phyloP scores from a whole-genome alignment of 2,888 invertebrate genomes.

The Diarsia rubi region DNA sequence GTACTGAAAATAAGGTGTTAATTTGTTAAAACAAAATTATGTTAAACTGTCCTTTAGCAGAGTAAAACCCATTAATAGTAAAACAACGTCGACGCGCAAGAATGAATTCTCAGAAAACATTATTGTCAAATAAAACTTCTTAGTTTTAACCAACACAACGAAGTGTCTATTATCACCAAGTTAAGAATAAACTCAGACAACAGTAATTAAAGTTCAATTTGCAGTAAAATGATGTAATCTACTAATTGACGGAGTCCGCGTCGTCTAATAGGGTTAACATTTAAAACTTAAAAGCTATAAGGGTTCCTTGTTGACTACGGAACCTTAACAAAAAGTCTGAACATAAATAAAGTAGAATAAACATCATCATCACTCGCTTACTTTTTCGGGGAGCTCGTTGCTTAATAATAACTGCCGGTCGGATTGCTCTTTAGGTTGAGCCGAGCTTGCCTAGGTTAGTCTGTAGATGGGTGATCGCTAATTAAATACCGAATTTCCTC shows the following conservation, averaged over 20 bases:
- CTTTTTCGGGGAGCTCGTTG: too few relatives aligned
- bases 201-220: constrained; percentile 51
- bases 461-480: too few relatives aligned
- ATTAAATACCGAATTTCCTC: too few relatives aligned
- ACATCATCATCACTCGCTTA: too few relatives aligned
- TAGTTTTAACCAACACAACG: neutral
- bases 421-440: too few relatives aligned
- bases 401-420: too few relatives aligned
- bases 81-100: constrained; percentile 12
- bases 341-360: too few relatives aligned
- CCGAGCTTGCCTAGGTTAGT: too few relatives aligned
- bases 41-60: neutral
- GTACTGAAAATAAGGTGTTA: neutral
- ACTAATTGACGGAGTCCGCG: constrained; percentile 29
- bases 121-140: constrained; percentile 1
- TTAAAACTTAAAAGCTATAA: neutral
- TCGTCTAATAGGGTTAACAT: neutral
- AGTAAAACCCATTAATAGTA: neutral
- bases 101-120: constrained; percentile 19
- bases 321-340: too few relatives aligned
- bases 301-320: too few relatives aligned
- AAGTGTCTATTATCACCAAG: constrained; percentile 12
- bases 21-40: neutral
- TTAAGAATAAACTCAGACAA: constrained; percentile 44
- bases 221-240: constrained; percentile 34